Percentiles rank a stretch among this genome's conserved stretches.
Evolutionary conservation across 1,140 invertebrate species (phyloP).

Genomic region (Danaus melanippus): DNA sequence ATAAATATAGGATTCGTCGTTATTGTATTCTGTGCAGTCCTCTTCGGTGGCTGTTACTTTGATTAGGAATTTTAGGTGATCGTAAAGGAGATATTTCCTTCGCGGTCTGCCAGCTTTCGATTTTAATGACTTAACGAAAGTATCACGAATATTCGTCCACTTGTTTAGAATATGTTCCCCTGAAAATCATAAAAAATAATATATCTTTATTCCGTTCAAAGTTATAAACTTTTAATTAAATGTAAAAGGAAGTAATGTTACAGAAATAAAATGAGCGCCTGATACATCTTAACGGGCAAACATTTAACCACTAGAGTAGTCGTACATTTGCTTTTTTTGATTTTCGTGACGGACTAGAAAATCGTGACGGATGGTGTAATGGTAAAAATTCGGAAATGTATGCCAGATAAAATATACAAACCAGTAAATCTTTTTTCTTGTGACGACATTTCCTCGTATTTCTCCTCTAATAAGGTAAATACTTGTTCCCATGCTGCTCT

Average conservation of each 20-base stretch:
- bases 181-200: slow-evolving; percentile 23
- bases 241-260: no score
- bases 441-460: slow-evolving; percentile 43
- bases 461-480: slow-evolving; percentile 40
- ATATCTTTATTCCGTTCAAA: no score
- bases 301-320: no score
- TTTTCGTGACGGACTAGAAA: no score
- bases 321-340: no score
- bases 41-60: slow-evolving; percentile 32
- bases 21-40: slow-evolving; percentile 17
- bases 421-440: slow-evolving; percentile 32
- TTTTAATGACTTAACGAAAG: slow-evolving; percentile 51
- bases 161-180: slow-evolving; percentile 50
- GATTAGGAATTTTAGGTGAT: slow-evolving; percentile 48
- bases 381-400: no score
- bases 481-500: slow-evolving; percentile 54
- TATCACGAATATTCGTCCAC: slow-evolving; percentile 59
- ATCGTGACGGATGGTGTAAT: no score
- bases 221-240: no score
- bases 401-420: slow-evolving; percentile 5
- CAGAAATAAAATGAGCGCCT: no score
- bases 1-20: slow-evolving; percentile 18
- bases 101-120: slow-evolving; percentile 40
- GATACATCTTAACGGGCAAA: no score
- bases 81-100: slow-evolving; percentile 45